A percentile compares a stretch with the other conserved stretches of the same genome.
Conservation (phyloP, 2,797 vertebrate genomes). For the Gobio occitaniae region DNA sequence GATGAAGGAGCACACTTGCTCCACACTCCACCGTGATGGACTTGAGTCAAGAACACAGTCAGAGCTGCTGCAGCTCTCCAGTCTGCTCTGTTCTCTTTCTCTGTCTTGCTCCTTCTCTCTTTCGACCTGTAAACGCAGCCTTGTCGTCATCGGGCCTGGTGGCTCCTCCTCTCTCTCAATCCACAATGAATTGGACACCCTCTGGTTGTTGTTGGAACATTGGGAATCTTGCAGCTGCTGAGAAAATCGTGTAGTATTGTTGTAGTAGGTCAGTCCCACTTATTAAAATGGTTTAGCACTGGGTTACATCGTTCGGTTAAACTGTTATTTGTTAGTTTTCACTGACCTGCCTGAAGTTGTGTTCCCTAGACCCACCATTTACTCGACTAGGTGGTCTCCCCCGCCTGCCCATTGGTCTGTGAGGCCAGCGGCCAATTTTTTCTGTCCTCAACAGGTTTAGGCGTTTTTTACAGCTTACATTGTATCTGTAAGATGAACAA, state of each 20-base stretch:
- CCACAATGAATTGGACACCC: constrained; percentile 34
- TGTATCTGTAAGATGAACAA: constrained; percentile 79
- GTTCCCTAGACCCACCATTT: constrained; percentile 82
- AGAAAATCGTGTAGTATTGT: neutral
- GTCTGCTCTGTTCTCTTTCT: constrained; percentile 58
- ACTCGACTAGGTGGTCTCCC: constrained; percentile 85
- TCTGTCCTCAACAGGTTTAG: constrained; percentile 79
- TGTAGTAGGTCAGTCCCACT: neutral
- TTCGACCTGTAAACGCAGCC: constrained; percentile 86
- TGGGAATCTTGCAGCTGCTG: constrained; percentile 54
- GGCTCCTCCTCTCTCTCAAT: constrained; percentile 63
- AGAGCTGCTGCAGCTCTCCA: constrained; percentile 71
- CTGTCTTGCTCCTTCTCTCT: constrained; percentile 67
- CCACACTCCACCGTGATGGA: constrained; percentile 88
- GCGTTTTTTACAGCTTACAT: constrained; percentile 88
- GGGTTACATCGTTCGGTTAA: neutral
- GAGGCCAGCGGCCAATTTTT: constrained; percentile 82
- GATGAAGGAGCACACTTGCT: constrained; percentile 91
- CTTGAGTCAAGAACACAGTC: constrained; percentile 76
- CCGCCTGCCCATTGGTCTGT: constrained; percentile 83
- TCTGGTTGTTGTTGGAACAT: constrained; percentile 47
- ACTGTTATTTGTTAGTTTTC: neutral
- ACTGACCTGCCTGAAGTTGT: constrained; percentile 87
- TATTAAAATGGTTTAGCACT: neutral
- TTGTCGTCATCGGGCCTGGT: constrained; percentile 86